phyloP scores from a whole-genome alignment of 2,888 invertebrate species.

The Drosophila vallismaia region DNA sequence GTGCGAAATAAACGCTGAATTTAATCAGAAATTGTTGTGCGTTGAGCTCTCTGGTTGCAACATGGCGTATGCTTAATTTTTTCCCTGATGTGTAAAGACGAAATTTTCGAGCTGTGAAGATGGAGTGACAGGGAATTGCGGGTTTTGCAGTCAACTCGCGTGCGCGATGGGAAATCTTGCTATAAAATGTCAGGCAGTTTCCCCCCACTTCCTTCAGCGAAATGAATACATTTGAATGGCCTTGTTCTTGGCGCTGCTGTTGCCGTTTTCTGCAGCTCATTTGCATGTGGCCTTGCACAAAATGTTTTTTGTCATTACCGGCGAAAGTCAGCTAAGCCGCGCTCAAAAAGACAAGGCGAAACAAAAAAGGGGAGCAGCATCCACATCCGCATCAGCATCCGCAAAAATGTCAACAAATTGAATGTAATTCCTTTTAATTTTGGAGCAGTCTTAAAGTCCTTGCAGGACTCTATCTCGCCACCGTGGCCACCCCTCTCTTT shows the following conservation, averaged over 20 bases:
- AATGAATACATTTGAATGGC: conserved; percentile 49
- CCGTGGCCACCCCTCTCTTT: conserved; percentile 1
- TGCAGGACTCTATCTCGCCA: conserved; percentile 42
- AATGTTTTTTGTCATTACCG: conserved; percentile 71
- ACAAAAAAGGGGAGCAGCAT: conserved; percentile 44
- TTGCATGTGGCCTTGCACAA: conserved; percentile 65
- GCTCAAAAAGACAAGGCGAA: conserved; percentile 10
- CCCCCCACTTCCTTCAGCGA: conserved; percentile 9
- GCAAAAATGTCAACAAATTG: conserved; percentile 73
- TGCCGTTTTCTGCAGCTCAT: conserved; percentile 44
- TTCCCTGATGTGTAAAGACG: conserved; percentile 24
- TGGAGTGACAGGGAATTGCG: conserved; percentile 11
- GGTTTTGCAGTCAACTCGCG: conserved; percentile 56
- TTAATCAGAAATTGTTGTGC: background rate
- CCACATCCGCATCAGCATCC: conserved; percentile 39
- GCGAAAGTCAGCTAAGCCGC: conserved; percentile 40
- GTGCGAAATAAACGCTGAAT: background rate
- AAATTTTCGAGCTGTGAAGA: conserved; percentile 23
- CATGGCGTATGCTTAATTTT: conserved; percentile 53
- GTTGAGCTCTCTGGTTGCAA: conserved; percentile 17
- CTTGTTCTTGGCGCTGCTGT: conserved; percentile 51
- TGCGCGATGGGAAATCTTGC: conserved; percentile 69
- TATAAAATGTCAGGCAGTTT: conserved; percentile 56
- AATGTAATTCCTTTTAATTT: conserved; percentile 74
- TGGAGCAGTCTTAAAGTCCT: conserved; percentile 49